A percentile compares a stretch with the other conserved stretches of the same genome.
These are phyloP conservation scores for Hemibagrus guttatus DNA, from an alignment of 2,797 vertebrate species.

Conservation along the genomic window DNA sequence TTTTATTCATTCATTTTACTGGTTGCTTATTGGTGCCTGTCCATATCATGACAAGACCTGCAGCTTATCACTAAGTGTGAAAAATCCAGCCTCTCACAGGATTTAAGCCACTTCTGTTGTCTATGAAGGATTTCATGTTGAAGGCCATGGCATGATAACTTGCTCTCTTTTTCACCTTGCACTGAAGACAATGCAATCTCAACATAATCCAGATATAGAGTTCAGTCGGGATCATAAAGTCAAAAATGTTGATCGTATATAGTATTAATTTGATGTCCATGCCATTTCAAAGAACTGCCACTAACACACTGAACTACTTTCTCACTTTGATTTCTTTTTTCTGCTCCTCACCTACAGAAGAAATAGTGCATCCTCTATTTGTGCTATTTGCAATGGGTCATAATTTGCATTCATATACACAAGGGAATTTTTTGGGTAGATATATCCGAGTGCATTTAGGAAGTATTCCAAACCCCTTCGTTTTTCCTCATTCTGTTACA, in stretches of 20 bases:
- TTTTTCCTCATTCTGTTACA: neutral
- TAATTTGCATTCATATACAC: too few species aligned
- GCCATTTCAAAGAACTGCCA: neutral
- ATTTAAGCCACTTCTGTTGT: neutral
- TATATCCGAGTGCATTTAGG: neutral
- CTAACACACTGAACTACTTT: neutral
- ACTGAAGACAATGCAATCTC: neutral
- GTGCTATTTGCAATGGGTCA: neutral
- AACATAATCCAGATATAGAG: neutral
- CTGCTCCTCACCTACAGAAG: too few species aligned
- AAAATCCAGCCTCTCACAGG: neutral
- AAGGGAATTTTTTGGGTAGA: neutral
- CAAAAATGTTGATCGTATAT: too few species aligned
- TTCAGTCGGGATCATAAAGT: neutral
- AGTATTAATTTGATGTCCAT: neutral
- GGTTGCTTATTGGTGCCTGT: neutral
- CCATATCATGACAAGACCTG: neutral
- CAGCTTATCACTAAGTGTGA: neutral
- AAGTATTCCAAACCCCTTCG: neutral
- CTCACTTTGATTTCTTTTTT: neutral
- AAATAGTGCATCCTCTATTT: neutral
- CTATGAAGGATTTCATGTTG: neutral
- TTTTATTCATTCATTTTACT: neutral
- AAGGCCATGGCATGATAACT: neutral
- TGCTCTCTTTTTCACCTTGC: neutral